Conservation (phyloP, 53 echinoderm and acorn worm species). For the Paelopatides confundens region DNA sequence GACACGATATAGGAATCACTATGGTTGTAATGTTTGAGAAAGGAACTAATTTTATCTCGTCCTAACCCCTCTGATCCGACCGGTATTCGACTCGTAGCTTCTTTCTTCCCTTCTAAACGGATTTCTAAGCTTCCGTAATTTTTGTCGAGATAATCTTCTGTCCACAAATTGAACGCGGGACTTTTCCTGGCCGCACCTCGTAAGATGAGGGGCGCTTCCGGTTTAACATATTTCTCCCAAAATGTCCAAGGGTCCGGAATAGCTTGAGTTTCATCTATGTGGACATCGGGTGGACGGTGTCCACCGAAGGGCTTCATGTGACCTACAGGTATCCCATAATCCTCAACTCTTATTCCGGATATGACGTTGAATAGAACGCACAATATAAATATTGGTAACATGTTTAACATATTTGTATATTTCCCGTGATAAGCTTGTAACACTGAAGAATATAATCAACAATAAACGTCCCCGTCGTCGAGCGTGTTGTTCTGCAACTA, state of each 20-base stretch:
- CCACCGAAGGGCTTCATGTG: conserved; percentile 71
- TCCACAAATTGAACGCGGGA: conserved; percentile 67
- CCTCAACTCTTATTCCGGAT: not conserved
- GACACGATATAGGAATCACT: conserved; percentile 73
- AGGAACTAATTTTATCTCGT: conserved; percentile 63
- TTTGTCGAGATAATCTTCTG: conserved; percentile 61
- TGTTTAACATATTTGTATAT: no score
- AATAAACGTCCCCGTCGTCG: no score
- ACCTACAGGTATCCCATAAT: conserved; percentile 54
- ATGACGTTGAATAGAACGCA: not conserved
- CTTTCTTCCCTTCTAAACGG: conserved; percentile 65
- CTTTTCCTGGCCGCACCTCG: conserved; percentile 63
- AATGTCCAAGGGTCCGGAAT: conserved; percentile 72
- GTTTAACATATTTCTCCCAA: conserved; percentile 74
- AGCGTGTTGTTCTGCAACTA: no score
- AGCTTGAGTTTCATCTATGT: conserved; percentile 57
- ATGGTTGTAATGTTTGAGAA: conserved; percentile 53
- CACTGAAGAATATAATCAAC: no score
- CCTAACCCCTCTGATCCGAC: conserved; percentile 73
- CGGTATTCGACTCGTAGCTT: conserved; percentile 57
- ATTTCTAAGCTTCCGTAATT: conserved; percentile 67
- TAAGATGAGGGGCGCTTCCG: conserved; percentile 53
- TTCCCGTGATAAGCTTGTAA: no score
- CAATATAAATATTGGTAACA: not conserved
- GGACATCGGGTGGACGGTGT: conserved; percentile 77